Base-by-base conservation (phyloP, 2,113 vertebrate genomes). In the Cephalopholis sonnerati region DNA sequence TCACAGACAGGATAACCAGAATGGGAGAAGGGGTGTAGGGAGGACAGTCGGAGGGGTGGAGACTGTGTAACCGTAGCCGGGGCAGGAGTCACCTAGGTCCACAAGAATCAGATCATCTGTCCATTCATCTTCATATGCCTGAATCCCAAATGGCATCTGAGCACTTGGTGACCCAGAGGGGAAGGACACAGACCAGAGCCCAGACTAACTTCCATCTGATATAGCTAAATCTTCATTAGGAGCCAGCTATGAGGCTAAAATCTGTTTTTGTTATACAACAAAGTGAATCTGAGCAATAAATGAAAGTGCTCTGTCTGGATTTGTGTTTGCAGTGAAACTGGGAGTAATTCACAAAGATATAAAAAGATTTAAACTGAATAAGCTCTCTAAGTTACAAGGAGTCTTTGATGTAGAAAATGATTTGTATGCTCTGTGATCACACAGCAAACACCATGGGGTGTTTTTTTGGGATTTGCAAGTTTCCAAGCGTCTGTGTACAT, bases 51-150 rank as follows among this genome's bases (percentile, higher is more conserved):
- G 68, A 80, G 67, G 55, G 77, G 79, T 22, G 74, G 83, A 54
- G 83, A 58, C 44, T 68, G 62, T 68, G 71, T 66, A 85, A 91
- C 87, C 61, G 46, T 74, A 85, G 69, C 67, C 48, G 29, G 84
- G 72, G 58, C 77, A 82, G 36, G 76, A 92, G 84, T 90, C 87
- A 90, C 87, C 67, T 55, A 85, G 83, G 83, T 74, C 76, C 59
- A 46, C 76, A 39, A 66, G 86, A 91, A 91, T 94, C 87, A 90
- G 83, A 93, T 94, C 90, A 93, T 90, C 69, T 82, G 36, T 78
- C 76, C 86, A 93, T 95, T 93, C 83, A 89, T 94, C 92, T 93
- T 95, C 92, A 95, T 95, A 84, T 83, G 69, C 20, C 74, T 22
- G 58, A 63, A 58, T 92, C 92, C 82, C 80, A 70, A 87, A 85